Conservation (phyloP, 2,888 invertebrate species). For the Vesta saturnalis region DNA sequence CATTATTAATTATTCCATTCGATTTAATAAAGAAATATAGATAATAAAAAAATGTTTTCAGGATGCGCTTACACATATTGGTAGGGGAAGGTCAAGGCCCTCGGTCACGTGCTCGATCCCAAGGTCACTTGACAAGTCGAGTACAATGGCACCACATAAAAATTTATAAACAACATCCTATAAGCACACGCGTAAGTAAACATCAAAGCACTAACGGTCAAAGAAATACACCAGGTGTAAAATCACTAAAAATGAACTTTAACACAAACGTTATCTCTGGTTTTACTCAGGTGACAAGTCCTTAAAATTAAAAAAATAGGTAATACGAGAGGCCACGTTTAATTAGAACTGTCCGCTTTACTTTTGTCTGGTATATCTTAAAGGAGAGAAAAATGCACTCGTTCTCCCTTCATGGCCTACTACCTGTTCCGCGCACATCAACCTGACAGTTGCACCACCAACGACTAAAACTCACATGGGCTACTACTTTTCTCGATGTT, state of each 20-base stretch:
- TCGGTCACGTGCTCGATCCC: slow-evolving; percentile 66
- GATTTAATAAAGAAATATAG: too few species aligned
- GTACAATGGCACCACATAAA: slow-evolving; percentile 49
- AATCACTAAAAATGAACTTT: neutral
- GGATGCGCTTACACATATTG: slow-evolving; percentile 42
- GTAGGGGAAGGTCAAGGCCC: slow-evolving; percentile 67
- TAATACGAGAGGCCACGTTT: too few species aligned
- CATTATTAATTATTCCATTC: too few species aligned
- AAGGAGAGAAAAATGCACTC: slow-evolving; percentile 30
- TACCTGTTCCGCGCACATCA: slow-evolving; percentile 52
- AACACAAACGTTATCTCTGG: neutral
- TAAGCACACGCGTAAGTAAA: slow-evolving; percentile 20
- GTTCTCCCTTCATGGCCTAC: slow-evolving; percentile 39
- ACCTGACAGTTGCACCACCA: slow-evolving; percentile 44
- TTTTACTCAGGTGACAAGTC: slow-evolving; percentile 1
- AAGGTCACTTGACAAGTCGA: slow-evolving; percentile 62
- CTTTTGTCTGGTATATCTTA: slow-evolving; percentile 39
- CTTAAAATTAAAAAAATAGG: too few species aligned
- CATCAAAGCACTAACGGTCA: neutral
- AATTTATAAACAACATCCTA: slow-evolving; percentile 35
- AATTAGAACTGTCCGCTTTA: slow-evolving; percentile 24
- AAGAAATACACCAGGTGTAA: too few species aligned
- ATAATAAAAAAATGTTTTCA: slow-evolving; percentile 34
- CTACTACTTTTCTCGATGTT: slow-evolving; percentile 33
- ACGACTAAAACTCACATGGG: slow-evolving; percentile 39